phyloP scores from a whole-genome alignment of 2,888 invertebrate species.

The Dendrolimus pini region DNA sequence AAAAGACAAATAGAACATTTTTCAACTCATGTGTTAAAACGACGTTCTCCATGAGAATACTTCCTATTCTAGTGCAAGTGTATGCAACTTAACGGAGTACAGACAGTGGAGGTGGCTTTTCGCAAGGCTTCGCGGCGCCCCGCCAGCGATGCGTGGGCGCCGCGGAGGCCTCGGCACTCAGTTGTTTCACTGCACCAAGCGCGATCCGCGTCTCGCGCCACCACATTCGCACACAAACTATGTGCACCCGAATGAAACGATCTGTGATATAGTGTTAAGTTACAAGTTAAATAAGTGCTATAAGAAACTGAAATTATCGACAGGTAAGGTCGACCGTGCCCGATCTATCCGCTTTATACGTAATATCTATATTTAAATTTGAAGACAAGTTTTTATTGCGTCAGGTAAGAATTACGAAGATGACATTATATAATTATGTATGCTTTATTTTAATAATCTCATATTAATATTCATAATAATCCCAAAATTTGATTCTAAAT shows the following conservation, averaged over 20 bases:
- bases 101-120: constrained; percentile 43
- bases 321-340: constrained; percentile 35
- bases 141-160: constrained; percentile 56
- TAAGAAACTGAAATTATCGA: constrained; percentile 30
- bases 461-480: no score
- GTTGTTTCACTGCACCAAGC: constrained; percentile 46
- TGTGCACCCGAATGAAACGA: constrained; percentile 58
- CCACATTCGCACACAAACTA: constrained; percentile 30
- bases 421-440: constrained; percentile 4
- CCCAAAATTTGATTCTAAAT: no score
- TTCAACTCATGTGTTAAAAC: no score
- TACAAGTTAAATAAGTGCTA: constrained; percentile 42
- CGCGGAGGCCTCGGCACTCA: constrained; percentile 32
- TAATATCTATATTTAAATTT: constrained; percentile 37
- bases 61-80: background rate
- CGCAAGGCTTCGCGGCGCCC: constrained; percentile 69
- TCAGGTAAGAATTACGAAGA: constrained; percentile 10
- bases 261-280: constrained; percentile 72
- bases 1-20: no score
- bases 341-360: constrained; percentile 13
- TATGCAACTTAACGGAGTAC: constrained; percentile 8
- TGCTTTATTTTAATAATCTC: no score
- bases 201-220: constrained; percentile 37
- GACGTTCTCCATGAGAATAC: background rate
- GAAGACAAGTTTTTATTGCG: constrained; percentile 18